phyloP scores from a whole-genome alignment of 2,113 vertebrate species.

The Paedocypris sp. region DNA sequence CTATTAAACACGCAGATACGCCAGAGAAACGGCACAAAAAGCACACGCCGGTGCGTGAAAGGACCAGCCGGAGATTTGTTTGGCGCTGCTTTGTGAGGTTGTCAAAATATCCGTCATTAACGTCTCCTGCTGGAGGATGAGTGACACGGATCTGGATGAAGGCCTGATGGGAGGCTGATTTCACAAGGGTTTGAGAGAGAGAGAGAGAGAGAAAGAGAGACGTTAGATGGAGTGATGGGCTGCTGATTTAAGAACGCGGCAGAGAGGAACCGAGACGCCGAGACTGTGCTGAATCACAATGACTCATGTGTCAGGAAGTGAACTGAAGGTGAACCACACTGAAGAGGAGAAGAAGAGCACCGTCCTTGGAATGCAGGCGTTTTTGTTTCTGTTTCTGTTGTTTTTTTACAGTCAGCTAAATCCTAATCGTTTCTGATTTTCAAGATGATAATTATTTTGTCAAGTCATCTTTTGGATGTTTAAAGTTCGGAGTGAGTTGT shows the following conservation, averaged over 20 bases:
- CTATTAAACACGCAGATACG: slow-evolving; percentile 43
- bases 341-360: not conserved
- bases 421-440: too few species aligned
- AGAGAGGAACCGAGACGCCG: not conserved
- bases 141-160: slow-evolving; percentile 32
- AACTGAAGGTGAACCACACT: not conserved
- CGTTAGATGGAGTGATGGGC: not conserved
- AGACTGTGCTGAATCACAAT: slow-evolving; percentile 11
- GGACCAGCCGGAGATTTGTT: slow-evolving; percentile 20
- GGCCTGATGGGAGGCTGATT: slow-evolving; percentile 40
- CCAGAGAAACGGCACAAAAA: slow-evolving; percentile 26
- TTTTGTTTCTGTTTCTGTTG: too few species aligned
- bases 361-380: too few species aligned
- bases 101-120: slow-evolving; percentile 49
- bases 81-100: slow-evolving; percentile 30
- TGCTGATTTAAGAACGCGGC: slow-evolving; percentile 7
- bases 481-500: too few species aligned
- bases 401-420: too few species aligned
- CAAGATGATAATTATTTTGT: too few species aligned
- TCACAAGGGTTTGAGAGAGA: slow-evolving; percentile 14
- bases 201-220: not conserved
- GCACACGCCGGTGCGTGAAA: slow-evolving; percentile 15
- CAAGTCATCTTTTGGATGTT: too few species aligned
- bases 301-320: not conserved
- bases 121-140: slow-evolving; percentile 40